Percentiles rank a stretch among this genome's conserved stretches.
phyloP scores from a whole-genome alignment of 1,140 invertebrate genomes.

The Drosophila kurseongensis region DNA sequence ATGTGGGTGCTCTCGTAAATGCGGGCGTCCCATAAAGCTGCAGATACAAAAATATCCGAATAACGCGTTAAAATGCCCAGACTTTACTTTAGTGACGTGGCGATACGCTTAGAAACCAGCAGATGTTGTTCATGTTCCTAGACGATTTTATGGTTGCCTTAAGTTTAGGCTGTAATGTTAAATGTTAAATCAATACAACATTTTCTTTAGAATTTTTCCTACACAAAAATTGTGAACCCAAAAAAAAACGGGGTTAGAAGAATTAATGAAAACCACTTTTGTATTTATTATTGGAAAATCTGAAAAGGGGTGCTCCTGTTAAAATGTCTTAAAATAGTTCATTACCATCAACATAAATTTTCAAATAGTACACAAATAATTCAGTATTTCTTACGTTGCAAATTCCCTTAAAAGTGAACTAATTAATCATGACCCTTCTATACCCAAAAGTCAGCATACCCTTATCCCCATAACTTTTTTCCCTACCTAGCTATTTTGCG shows the following conservation, averaged over 20 bases:
- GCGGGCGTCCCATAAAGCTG: constrained; percentile 47
- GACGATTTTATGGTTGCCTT: not conserved
- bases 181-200: too few relatives aligned
- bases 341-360: too few relatives aligned
- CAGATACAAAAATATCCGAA: constrained; percentile 52
- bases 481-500: constrained; percentile 3
- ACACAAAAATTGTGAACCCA: too few relatives aligned
- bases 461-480: not conserved
- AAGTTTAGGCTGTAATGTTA: not conserved
- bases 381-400: too few relatives aligned
- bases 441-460: not conserved
- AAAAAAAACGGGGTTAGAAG: too few relatives aligned
- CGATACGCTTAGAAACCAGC: constrained; percentile 11
- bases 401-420: too few relatives aligned
- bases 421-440: not conserved
- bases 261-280: too few relatives aligned
- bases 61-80: constrained; percentile 43
- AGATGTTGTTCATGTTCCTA: not conserved
- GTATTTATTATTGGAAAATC: too few relatives aligned
- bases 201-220: too few relatives aligned
- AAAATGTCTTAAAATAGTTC: too few relatives aligned
- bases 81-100: constrained; percentile 19
- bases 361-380: too few relatives aligned
- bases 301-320: too few relatives aligned
- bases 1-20: constrained; percentile 65